phyloP scores from a whole-genome alignment of 2,113 vertebrate genomes.

The Solenodon paradoxus region DNA sequence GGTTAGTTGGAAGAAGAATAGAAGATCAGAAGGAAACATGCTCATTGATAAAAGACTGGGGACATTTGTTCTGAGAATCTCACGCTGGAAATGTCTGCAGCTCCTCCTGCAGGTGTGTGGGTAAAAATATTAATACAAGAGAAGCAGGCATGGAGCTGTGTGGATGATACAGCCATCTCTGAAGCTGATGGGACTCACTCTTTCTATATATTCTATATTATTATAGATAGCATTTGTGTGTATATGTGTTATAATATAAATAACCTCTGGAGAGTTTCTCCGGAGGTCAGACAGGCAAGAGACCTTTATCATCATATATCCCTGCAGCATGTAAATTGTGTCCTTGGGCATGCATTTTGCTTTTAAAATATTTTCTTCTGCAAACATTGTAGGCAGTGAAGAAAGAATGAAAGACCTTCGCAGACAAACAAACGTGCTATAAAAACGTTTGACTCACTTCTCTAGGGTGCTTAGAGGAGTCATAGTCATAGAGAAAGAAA shows the following conservation, averaged over 20 bases:
- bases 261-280: no score
- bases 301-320: not conserved
- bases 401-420: not conserved
- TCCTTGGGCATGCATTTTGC: not conserved
- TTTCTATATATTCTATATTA: no score
- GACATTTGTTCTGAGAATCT: no score
- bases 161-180: no score
- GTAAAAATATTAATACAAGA: accelerated
- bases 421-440: not conserved
- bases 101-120: no score
- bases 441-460: not conserved
- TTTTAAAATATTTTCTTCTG: not conserved
- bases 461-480: not conserved
- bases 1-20: not conserved
- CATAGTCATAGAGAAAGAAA: not conserved
- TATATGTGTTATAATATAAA: no score
- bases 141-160: not conserved
- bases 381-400: not conserved
- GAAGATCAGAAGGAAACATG: not conserved
- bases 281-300: not conserved
- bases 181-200: no score
- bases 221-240: no score
- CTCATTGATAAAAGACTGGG: no score
- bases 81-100: not conserved
- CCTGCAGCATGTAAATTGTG: not conserved